Conservation (phyloP, 64 coral and sea anemone genomes). For the Pocillopora damicornis region DNA sequence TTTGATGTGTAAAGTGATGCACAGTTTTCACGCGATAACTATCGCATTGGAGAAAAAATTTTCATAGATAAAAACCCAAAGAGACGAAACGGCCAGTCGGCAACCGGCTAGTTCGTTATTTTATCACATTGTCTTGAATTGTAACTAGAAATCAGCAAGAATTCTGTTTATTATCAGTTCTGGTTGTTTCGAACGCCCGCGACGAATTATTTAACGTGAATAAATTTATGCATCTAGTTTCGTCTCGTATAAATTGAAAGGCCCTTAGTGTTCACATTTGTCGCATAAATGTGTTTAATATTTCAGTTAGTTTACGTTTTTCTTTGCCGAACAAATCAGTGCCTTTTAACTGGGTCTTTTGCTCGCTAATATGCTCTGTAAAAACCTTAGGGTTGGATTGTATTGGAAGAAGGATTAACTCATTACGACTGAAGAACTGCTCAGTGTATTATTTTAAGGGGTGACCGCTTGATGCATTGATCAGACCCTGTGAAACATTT, state of each 20-base stretch:
- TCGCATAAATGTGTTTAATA: conserved; percentile 22
- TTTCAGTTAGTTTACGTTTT: conserved; percentile 16
- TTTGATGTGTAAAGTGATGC: not conserved
- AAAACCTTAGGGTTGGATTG: not conserved
- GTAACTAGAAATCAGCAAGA: not conserved
- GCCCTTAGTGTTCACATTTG: conserved; percentile 14
- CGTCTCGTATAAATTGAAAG: not conserved
- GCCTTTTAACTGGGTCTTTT: conserved; percentile 1
- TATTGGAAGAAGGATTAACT: not conserved
- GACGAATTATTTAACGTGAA: conserved; percentile 3
- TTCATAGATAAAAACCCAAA: conserved; percentile 1
- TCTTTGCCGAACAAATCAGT: not conserved
- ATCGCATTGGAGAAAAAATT: not conserved
- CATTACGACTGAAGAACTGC: not conserved
- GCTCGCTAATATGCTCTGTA: not conserved
- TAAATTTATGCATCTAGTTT: conserved; percentile 35
- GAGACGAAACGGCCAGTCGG: not conserved
- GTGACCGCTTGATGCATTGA: not conserved
- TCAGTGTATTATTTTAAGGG: not conserved
- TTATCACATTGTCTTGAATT: not conserved
- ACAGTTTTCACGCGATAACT: conserved; percentile 14
- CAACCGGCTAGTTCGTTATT: not conserved
- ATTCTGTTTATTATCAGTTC: not conserved
- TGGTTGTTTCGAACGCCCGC: conserved; percentile 7
- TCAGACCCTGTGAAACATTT: conserved; percentile 52